Evolutionary conservation across 2,113 vertebrate genomes (phyloP).

Genomic region (Rhombomys opimus): DNA sequence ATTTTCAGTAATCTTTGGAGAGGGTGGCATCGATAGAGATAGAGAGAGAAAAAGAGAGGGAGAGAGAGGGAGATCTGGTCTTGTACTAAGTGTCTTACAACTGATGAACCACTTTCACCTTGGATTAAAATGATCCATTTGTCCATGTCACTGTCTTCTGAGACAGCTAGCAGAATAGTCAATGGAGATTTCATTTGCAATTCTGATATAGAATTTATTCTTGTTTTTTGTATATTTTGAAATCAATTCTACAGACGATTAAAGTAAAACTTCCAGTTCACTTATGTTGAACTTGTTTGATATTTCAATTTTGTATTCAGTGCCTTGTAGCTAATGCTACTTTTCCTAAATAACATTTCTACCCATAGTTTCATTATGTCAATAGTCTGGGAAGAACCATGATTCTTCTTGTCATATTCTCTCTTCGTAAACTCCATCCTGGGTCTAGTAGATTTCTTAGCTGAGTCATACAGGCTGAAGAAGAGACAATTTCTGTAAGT

Average conservation of each 20-base stretch:
- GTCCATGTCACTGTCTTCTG: background rate
- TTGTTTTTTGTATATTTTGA: constrained; percentile 2
- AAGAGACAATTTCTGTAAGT: constrained; percentile 22
- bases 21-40: background rate
- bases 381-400: background rate
- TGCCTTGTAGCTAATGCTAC: background rate
- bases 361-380: background rate
- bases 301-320: constrained; percentile 3
- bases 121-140: background rate
- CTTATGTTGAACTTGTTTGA: constrained; percentile 5
- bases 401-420: background rate
- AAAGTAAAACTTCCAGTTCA: background rate
- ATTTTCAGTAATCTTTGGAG: background rate
- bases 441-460: background rate
- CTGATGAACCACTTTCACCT: background rate
- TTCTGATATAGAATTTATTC: background rate
- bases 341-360: constrained; percentile 40
- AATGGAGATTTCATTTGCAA: constrained; percentile 8
- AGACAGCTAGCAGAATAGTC: background rate
- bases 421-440: background rate
- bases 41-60: too few relatives aligned
- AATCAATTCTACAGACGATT: background rate
- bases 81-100: background rate
- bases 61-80: background rate
- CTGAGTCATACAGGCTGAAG: background rate